phyloP scores from a whole-genome alignment of 2,888 invertebrate genomes.

The Drosophila rubida region DNA sequence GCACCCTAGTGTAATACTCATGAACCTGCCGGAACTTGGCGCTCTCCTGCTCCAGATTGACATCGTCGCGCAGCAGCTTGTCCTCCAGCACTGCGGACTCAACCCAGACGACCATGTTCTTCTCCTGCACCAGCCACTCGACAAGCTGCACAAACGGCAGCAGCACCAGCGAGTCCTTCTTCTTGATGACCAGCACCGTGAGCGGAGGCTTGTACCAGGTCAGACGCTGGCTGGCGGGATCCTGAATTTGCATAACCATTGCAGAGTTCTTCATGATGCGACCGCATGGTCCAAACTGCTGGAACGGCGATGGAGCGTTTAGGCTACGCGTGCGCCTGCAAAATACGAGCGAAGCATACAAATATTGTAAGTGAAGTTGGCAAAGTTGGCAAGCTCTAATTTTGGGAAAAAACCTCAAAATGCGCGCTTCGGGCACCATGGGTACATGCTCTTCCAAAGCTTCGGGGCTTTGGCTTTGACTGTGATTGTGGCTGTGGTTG shows the following conservation, averaged over 20 bases:
- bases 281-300: constrained; percentile 99
- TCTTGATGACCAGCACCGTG: constrained; percentile 98
- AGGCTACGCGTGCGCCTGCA: constrained; percentile 96
- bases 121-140: constrained; percentile 97
- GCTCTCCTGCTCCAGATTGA: constrained; percentile 84
- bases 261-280: constrained; percentile 98
- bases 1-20: constrained; percentile 57
- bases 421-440: constrained; percentile 43
- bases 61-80: constrained; percentile 90
- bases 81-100: constrained; percentile 96
- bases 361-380: background rate
- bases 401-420: constrained; percentile 47
- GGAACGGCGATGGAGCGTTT: constrained; percentile 98
- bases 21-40: constrained; percentile 67
- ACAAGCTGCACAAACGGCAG: constrained; percentile 97
- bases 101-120: constrained; percentile 97
- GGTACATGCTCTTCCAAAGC: constrained; percentile 19
- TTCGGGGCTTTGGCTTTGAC: constrained; percentile 2
- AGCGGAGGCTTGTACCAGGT: constrained; percentile 99
- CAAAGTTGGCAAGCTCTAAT: background rate
- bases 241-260: constrained; percentile 99
- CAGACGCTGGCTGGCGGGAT: constrained; percentile 97
- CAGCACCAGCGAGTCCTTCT: constrained; percentile 95
- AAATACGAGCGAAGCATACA: constrained; percentile 65
- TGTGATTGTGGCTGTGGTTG: background rate